A percentile compares a stretch with the other conserved stretches of the same genome.
phyloP scores from a whole-genome alignment of 2,888 invertebrate genomes.

The Chaitophorus viminalis region DNA sequence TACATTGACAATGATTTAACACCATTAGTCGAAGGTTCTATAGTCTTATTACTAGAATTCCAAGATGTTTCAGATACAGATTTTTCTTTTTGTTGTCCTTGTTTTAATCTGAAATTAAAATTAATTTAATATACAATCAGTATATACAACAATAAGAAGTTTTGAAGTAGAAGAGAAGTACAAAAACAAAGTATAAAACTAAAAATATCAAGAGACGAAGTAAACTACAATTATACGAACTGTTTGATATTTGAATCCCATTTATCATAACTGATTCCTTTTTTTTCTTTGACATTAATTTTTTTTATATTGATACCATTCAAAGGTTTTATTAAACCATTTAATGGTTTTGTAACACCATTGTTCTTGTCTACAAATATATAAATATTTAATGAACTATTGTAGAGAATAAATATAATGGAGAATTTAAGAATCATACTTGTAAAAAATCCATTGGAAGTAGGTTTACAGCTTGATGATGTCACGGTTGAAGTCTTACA shows the following conservation, averaged over 20 bases:
- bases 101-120: slow-evolving; percentile 41
- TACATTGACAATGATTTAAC: slow-evolving; percentile 34
- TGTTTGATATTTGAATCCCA: slow-evolving; percentile 47
- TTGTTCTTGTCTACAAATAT: slow-evolving; percentile 26
- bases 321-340: background rate
- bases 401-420: background rate
- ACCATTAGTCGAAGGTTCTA: slow-evolving; percentile 51
- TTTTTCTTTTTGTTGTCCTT: slow-evolving; percentile 28
- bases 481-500: slow-evolving; percentile 60
- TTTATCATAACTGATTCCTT: slow-evolving; percentile 25
- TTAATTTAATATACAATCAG: background rate
- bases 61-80: background rate
- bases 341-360: slow-evolving; percentile 8
- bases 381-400: background rate
- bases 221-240: slow-evolving; percentile 1
- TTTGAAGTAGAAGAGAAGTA: background rate
- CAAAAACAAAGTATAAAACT: background rate
- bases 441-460: slow-evolving; percentile 39
- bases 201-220: no score
- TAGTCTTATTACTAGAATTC: slow-evolving; percentile 24
- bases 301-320: slow-evolving; percentile 37
- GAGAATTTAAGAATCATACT: slow-evolving; percentile 4
- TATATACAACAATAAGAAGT: background rate
- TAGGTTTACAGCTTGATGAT: slow-evolving; percentile 33
- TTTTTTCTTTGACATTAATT: slow-evolving; percentile 43